Percentiles rank a stretch among this genome's conserved stretches.
Evolutionary conservation across 2,888 invertebrate genomes (phyloP).

Genomic region (Neuroscelio doddi): DNA sequence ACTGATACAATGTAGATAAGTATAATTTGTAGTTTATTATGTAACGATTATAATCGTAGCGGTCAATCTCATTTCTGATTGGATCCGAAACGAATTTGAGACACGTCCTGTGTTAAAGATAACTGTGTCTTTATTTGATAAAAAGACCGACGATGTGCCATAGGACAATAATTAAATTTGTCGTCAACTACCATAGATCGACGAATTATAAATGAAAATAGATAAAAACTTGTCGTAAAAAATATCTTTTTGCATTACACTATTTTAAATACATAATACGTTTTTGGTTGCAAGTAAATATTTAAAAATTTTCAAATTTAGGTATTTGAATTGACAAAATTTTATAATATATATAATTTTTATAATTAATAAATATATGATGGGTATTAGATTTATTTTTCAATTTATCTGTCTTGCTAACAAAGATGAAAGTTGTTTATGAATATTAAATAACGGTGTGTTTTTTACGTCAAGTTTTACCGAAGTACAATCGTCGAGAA

Average conservation of each 20-base stretch:
- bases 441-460: no score
- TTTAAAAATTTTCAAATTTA: no score
- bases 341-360: no score
- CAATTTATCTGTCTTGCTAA: no score
- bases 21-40: slow-evolving; percentile 30
- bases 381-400: no score
- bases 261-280: no score
- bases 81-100: slow-evolving; percentile 19
- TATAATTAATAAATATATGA: no score
- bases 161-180: slow-evolving; percentile 38
- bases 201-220: not conserved
- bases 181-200: slow-evolving; percentile 16
- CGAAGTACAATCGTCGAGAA: not conserved
- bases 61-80: slow-evolving; percentile 22
- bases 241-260: not conserved
- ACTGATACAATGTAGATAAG: slow-evolving; percentile 44
- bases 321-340: no score
- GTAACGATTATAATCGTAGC: slow-evolving; percentile 31
- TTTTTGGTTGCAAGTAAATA: no score
- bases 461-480: slow-evolving; percentile 8
- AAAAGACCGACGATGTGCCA: slow-evolving; percentile 5
- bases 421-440: no score
- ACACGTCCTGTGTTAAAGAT: slow-evolving; percentile 9
- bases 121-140: slow-evolving; percentile 4
- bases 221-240: not conserved